Percentiles rank a stretch among this genome's conserved stretches.
These are phyloP conservation scores for Chanos chanos DNA, from an alignment of 2,797 vertebrate species.

Conservation along the genomic window DNA sequence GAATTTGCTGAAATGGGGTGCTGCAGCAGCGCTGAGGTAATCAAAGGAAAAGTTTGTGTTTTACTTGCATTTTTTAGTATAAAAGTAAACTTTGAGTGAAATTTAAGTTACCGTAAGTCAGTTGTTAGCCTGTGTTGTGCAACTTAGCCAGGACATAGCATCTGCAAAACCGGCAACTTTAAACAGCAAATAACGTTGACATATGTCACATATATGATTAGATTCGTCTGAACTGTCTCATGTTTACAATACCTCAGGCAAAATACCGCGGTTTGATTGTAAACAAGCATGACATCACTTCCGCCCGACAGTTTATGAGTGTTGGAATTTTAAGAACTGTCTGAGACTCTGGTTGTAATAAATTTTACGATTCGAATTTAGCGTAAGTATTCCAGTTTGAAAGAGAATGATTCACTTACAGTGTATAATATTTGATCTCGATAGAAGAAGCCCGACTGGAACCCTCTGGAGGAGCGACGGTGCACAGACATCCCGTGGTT, in stretches of 20 bases:
- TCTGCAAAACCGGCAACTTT: no score
- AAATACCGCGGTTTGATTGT: background rate
- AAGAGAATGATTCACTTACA: background rate
- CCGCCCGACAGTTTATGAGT: background rate
- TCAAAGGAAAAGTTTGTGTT: background rate
- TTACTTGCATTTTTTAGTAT: background rate
- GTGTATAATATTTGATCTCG: background rate
- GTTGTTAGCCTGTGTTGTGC: no score
- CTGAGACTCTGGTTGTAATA: background rate
- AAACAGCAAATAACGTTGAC: no score
- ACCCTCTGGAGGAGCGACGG: constrained; percentile 85
- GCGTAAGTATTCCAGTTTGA: background rate
- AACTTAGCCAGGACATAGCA: no score
- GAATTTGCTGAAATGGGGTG: constrained; percentile 35
- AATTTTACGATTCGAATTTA: background rate
- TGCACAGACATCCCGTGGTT: constrained; percentile 97
- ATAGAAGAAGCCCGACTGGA: constrained; percentile 84
- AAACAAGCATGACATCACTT: constrained; percentile 1
- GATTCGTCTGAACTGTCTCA: background rate
- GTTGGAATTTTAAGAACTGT: background rate
- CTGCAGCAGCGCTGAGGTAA: constrained; percentile 41
- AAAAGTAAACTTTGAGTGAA: background rate
- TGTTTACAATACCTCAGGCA: background rate
- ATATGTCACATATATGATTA: background rate
- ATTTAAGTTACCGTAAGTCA: no score